phyloP scores from a whole-genome alignment of 1,140 invertebrate species.

The Anoplolepis gracilipes region DNA sequence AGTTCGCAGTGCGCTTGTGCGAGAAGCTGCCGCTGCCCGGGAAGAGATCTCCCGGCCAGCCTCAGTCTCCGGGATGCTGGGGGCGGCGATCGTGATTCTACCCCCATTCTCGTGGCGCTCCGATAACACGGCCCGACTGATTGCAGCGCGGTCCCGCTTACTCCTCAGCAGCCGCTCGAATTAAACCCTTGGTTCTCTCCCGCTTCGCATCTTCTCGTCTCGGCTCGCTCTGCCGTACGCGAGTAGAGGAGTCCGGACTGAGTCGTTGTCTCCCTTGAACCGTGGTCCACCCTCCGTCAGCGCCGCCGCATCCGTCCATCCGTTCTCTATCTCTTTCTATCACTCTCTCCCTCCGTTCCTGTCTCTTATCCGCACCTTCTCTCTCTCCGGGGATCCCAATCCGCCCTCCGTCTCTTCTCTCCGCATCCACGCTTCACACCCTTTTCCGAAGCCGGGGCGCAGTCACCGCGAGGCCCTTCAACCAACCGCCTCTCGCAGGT shows the following conservation, averaged over 20 bases:
- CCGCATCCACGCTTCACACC: slow-evolving; percentile 72
- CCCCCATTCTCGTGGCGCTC: slow-evolving; percentile 88
- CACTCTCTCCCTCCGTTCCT: neutral
- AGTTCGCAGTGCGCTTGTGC: slow-evolving; percentile 82
- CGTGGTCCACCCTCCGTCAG: slow-evolving; percentile 23
- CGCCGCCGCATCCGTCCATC: slow-evolving; percentile 44
- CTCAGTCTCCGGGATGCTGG: slow-evolving; percentile 88
- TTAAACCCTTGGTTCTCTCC: slow-evolving; percentile 46
- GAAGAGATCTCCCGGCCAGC: slow-evolving; percentile 84
- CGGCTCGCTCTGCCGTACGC: slow-evolving; percentile 2
- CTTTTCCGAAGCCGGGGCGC: slow-evolving; percentile 75
- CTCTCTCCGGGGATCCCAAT: slow-evolving; percentile 55
- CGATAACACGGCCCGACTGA: slow-evolving; percentile 76
- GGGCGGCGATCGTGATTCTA: slow-evolving; percentile 93
- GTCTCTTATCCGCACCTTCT: slow-evolving; percentile 45
- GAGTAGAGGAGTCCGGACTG: slow-evolving; percentile 32
- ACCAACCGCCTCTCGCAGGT: slow-evolving; percentile 75
- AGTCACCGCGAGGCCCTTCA: slow-evolving; percentile 78
- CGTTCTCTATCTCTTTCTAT: slow-evolving; percentile 22
- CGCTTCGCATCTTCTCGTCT: slow-evolving; percentile 38
- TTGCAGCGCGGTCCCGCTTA: slow-evolving; percentile 53
- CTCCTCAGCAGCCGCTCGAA: slow-evolving; percentile 49
- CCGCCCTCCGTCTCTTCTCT: slow-evolving; percentile 72
- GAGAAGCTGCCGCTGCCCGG: slow-evolving; percentile 85
- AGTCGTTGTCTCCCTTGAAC: slow-evolving; percentile 54